These are phyloP conservation scores for Helicorthomorpha holstii DNA, from an alignment of 1,140 invertebrate genomes.

Conservation along the genomic window DNA sequence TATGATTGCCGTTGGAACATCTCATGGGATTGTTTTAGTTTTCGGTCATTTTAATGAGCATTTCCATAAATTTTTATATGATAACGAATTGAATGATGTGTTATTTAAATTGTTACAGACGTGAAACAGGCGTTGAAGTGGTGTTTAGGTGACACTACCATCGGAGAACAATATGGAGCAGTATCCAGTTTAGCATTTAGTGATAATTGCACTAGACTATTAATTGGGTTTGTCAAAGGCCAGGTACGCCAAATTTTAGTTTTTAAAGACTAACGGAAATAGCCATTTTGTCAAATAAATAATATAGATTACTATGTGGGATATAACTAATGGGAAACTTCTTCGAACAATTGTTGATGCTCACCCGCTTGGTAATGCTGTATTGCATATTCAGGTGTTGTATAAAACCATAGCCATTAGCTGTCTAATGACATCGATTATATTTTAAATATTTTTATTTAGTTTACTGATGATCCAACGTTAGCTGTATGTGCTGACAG, in stretches of 20 bases:
- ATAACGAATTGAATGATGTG: constrained; percentile 1
- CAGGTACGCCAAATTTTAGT: constrained; percentile 22
- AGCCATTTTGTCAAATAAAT: not conserved
- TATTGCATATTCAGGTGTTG: constrained; percentile 58
- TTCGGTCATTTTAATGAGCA: constrained; percentile 50
- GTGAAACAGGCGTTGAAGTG: constrained; percentile 46
- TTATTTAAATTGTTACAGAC: constrained; percentile 14
- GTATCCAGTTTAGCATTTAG: constrained; percentile 74
- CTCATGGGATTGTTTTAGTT: constrained; percentile 73
- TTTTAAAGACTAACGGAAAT: not conserved
- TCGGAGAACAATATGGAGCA: constrained; percentile 39
- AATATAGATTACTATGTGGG: constrained; percentile 32
- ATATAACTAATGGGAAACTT: constrained; percentile 35
- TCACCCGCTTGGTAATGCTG: constrained; percentile 70
- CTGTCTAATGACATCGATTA: constrained; percentile 6
- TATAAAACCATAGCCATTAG: not conserved
- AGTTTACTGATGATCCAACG: constrained; percentile 56
- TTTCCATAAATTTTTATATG: constrained; percentile 3
- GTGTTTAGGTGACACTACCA: constrained; percentile 42
- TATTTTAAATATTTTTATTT: constrained; percentile 12
- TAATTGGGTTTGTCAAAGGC: constrained; percentile 75
- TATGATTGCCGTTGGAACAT: constrained; percentile 76
- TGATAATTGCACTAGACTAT: constrained; percentile 60
- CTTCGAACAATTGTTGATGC: constrained; percentile 64
- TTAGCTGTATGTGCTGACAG: constrained; percentile 78